phyloP scores from a whole-genome alignment of 2,113 vertebrate species.

The Dryoscopus gambensis region DNA sequence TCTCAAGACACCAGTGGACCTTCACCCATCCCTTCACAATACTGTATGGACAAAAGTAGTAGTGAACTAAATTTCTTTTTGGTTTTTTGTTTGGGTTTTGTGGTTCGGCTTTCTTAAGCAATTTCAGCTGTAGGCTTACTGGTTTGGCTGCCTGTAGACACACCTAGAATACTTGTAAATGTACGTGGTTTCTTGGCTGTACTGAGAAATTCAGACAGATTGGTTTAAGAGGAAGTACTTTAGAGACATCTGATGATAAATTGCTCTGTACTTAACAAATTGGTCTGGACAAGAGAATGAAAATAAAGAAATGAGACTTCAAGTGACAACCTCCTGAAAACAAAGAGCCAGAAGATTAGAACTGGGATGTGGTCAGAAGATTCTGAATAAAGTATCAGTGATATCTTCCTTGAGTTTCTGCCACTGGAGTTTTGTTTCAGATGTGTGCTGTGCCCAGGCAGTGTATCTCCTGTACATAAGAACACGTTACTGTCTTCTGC shows the following conservation, averaged over 20 bases:
- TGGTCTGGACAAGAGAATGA: neutral
- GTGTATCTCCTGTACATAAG: neutral
- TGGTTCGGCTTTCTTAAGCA: neutral
- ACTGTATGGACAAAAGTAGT: neutral
- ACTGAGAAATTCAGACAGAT: neutral
- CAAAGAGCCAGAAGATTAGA: neutral
- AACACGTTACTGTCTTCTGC: neutral
- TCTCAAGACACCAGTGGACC: neutral
- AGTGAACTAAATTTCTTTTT: neutral
- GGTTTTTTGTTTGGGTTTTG: neutral
- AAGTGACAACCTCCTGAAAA: neutral
- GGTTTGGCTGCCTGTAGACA: neutral
- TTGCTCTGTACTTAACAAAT: neutral
- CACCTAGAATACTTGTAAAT: neutral
- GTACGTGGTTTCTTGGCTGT: neutral
- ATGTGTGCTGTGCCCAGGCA: rapidly evolving
- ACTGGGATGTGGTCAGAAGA: neutral
- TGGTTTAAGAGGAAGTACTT: neutral
- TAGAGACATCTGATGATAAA: neutral
- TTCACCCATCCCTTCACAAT: neutral
- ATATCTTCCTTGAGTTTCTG: neutral
- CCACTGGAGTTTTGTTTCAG: neutral
- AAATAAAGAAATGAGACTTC: neutral
- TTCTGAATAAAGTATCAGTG: neutral
- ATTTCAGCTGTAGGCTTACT: neutral